Evolutionary conservation across 2,113 vertebrate genomes (phyloP).

Genomic region (Mixornis gularis): DNA sequence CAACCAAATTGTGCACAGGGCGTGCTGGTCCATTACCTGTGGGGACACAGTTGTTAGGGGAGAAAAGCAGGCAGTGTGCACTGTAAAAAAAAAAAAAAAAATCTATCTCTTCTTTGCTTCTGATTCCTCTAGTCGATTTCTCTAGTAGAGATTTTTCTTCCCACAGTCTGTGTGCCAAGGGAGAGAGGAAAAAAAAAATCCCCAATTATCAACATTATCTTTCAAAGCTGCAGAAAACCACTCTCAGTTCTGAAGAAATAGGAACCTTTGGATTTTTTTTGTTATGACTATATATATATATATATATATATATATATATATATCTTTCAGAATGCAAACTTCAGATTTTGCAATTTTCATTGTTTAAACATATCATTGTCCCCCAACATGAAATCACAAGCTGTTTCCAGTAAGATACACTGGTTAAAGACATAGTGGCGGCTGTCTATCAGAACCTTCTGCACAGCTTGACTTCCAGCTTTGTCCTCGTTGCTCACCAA

Average conservation of each 20-base stretch:
- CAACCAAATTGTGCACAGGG: accelerated
- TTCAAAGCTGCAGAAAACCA: neutral
- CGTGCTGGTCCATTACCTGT: accelerated
- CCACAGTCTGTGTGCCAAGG: neutral
- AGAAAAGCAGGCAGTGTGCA: neutral
- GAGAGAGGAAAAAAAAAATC: neutral
- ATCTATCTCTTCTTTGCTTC: neutral
- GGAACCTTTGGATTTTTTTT: neutral
- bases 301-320: too few relatives aligned
- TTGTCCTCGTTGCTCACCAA: neutral
- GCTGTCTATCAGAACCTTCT: neutral
- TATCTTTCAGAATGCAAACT: neutral
- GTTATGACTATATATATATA: neutral
- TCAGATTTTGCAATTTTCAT: neutral
- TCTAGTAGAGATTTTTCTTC: neutral
- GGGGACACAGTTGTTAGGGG: neutral
- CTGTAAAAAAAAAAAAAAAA: neutral
- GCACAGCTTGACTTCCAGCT: neutral
- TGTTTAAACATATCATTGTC: neutral
- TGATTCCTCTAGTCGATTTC: neutral
- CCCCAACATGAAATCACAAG: neutral
- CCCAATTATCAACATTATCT: neutral
- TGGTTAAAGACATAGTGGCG: neutral
- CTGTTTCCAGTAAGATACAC: neutral
- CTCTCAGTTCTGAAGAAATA: neutral